A percentile compares a stretch with the other conserved stretches of the same genome.
Evolutionary conservation across 2,888 invertebrate genomes (phyloP).

Genomic region (Lithophane semibrunnea): DNA sequence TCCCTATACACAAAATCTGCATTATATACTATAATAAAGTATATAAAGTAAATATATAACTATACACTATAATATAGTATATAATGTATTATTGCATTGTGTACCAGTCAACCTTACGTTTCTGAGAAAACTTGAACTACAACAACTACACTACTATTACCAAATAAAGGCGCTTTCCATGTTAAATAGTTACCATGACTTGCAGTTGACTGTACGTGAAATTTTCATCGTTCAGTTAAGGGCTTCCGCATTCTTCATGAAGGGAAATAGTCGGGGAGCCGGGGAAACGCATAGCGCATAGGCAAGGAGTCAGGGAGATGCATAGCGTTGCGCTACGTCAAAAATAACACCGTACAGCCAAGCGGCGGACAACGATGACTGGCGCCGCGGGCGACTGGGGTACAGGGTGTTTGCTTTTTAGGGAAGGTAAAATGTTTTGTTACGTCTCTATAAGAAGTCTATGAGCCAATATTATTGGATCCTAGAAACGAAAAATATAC

Average conservation of each 20-base stretch:
- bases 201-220: neutral
- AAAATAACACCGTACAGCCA: constrained; percentile 77
- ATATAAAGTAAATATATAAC: too few species aligned
- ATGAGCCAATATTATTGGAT: neutral
- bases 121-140: neutral
- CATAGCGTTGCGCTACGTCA: constrained; percentile 70
- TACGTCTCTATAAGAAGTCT: neutral
- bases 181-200: neutral
- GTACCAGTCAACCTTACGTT: too few species aligned
- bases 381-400: constrained; percentile 71
- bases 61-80: too few species aligned
- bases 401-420: constrained; percentile 68
- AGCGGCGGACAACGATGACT: constrained; percentile 70
- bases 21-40: too few species aligned
- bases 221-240: constrained; percentile 24
- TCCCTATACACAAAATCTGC: constrained; percentile 9
- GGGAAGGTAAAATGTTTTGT: neutral
- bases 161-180: neutral
- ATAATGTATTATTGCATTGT: too few species aligned
- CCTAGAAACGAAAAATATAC: neutral
- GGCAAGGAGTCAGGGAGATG: constrained; percentile 19
- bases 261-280: constrained; percentile 25
- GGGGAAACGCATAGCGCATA: constrained; percentile 59
- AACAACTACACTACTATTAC: neutral
- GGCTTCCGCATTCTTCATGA: constrained; percentile 42